Percentiles rank a stretch among this genome's conserved stretches.
These are phyloP conservation scores for Neomicropteryx cornuta DNA, from an alignment of 1,140 invertebrate species.

Conservation along the genomic window DNA sequence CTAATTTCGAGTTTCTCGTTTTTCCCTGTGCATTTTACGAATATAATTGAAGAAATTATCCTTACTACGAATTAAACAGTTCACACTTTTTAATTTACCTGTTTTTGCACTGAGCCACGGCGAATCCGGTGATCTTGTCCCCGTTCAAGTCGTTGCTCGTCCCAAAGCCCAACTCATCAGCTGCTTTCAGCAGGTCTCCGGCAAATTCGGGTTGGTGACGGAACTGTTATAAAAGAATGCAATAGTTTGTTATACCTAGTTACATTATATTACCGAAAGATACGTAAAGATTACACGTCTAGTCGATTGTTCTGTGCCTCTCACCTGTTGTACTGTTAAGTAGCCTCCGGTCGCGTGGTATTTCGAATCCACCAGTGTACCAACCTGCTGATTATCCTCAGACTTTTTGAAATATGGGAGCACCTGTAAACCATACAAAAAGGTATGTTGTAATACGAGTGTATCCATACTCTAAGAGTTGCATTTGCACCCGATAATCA, in stretches of 20 bases:
- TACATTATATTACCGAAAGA: too few relatives aligned
- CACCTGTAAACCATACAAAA: too few relatives aligned
- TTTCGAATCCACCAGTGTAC: conserved; percentile 53
- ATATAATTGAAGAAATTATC: too few relatives aligned
- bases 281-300: too few relatives aligned
- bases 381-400: conserved; percentile 69
- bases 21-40: too few relatives aligned
- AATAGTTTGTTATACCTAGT: too few relatives aligned
- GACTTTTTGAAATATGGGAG: conserved; percentile 79
- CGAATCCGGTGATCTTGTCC: conserved; percentile 74
- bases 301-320: too few relatives aligned
- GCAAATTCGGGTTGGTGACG: conserved; percentile 31
- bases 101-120: conserved; percentile 75
- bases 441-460: too few relatives aligned
- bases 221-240: conserved; percentile 21
- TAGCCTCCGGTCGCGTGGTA: conserved; percentile 68
- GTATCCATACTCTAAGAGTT: too few relatives aligned
- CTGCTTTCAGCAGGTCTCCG: conserved; percentile 31
- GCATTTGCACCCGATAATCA: too few relatives aligned
- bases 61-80: too few relatives aligned
- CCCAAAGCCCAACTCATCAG: conserved; percentile 31
- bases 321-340: conserved; percentile 48
- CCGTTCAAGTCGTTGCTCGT: conserved; percentile 73
- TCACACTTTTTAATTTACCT: conserved; percentile 36
- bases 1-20: too few relatives aligned